Evolutionary conservation across 2,888 invertebrate genomes (phyloP).

Genomic region (Xylota segnis): DNA sequence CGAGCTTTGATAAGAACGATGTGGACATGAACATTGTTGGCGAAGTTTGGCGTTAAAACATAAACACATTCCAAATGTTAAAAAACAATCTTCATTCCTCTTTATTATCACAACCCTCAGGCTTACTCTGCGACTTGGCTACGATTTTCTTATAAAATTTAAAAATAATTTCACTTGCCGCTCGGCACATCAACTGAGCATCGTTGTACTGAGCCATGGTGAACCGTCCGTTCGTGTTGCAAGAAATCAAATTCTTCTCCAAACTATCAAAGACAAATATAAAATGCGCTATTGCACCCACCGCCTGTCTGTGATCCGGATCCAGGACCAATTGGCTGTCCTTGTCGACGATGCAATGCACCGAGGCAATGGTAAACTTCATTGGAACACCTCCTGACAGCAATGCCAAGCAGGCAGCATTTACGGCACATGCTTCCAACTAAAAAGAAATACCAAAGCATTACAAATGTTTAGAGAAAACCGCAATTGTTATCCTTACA

Average conservation of each 20-base stretch:
- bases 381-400: constrained; percentile 93
- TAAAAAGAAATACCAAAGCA: constrained; percentile 72
- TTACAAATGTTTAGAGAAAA: not conserved
- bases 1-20: no score
- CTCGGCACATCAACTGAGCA: constrained; percentile 88
- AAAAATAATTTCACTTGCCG: constrained; percentile 89
- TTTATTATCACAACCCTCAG: constrained; percentile 23
- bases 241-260: constrained; percentile 86
- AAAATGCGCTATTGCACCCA: constrained; percentile 87
- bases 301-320: constrained; percentile 86
- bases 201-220: constrained; percentile 88
- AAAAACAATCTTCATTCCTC: constrained; percentile 26
- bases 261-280: constrained; percentile 91
- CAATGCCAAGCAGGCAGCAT: constrained; percentile 92
- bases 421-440: constrained; percentile 92
- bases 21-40: no score
- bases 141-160: constrained; percentile 87
- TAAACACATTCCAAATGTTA: no score
- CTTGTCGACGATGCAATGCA: constrained; percentile 89
- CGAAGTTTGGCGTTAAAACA: no score
- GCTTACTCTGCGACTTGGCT: constrained; percentile 79
- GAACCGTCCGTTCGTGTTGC: constrained; percentile 90
- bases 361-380: constrained; percentile 92
- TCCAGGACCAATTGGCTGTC: constrained; percentile 87
- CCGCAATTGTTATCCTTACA: constrained; percentile 85